A percentile compares a stretch with the other conserved stretches of the same genome.
Evolutionary conservation across 2,797 vertebrate species (phyloP).

Genomic region (Neopelma chrysocephalum): DNA sequence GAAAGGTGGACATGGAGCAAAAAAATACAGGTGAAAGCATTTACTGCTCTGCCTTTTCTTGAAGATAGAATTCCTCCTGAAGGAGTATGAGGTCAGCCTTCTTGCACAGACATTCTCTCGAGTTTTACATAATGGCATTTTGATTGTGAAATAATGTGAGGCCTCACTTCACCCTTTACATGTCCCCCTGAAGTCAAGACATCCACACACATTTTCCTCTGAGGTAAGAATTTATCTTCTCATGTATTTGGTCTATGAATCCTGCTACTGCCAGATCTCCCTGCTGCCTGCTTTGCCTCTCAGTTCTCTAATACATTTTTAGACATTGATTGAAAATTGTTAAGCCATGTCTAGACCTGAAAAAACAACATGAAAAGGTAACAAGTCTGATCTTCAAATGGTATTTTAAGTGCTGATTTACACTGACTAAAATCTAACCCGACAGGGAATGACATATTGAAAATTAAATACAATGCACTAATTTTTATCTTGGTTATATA

Average conservation of each 20-base stretch:
- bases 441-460: neutral
- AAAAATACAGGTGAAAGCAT: neutral
- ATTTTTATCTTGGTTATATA: neutral
- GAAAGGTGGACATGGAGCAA: neutral
- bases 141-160: neutral
- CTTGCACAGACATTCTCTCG: neutral
- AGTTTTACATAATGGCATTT: neutral
- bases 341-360: slow-evolving; percentile 42
- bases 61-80: neutral
- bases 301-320: slow-evolving; percentile 1
- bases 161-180: neutral
- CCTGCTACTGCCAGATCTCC: neutral
- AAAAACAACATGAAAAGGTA: slow-evolving; percentile 50
- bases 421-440: slow-evolving; percentile 27
- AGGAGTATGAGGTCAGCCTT: neutral
- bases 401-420: slow-evolving; percentile 53
- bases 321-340: slow-evolving; percentile 47
- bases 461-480: slow-evolving; percentile 45
- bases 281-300: neutral
- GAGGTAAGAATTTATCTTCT: neutral
- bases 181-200: neutral
- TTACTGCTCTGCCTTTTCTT: neutral
- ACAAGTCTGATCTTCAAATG: slow-evolving; percentile 26
- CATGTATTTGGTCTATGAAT: neutral
- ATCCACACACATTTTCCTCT: neutral